These are phyloP conservation scores for Brachionichthys hirsutus DNA, from an alignment of 2,113 vertebrate species.

Conservation along the genomic window DNA sequence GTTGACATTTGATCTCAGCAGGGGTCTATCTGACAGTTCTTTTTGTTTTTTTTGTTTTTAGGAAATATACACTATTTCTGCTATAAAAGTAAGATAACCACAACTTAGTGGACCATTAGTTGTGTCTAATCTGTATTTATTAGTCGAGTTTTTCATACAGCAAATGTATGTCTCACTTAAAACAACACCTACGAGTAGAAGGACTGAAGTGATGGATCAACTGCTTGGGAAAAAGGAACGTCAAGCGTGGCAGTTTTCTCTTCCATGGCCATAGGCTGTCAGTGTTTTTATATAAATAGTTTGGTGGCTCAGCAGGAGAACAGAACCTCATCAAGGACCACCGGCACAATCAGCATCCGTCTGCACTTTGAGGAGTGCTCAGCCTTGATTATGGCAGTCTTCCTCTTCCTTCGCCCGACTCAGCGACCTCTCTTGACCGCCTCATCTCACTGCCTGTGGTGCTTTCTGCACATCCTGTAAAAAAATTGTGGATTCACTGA, in stretches of 20 bases:
- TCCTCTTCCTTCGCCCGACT: slow-evolving; percentile 2
- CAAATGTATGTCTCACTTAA: background rate
- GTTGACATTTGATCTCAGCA: slow-evolving; percentile 50
- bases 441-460: slow-evolving; percentile 20
- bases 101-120: too few species aligned
- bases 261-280: slow-evolving; percentile 49
- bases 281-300: slow-evolving; percentile 60
- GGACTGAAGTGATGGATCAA: slow-evolving; percentile 6
- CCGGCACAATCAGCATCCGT: slow-evolving; percentile 61
- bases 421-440: slow-evolving; percentile 2
- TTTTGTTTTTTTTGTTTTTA: too few species aligned
- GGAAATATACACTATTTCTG: background rate
- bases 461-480: slow-evolving; percentile 50
- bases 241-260: slow-evolving; percentile 54
- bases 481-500: slow-evolving; percentile 33
- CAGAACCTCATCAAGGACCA: slow-evolving; percentile 70
- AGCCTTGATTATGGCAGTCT: slow-evolving; percentile 61
- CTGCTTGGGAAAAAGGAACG: slow-evolving; percentile 20
- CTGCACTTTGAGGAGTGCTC: slow-evolving; percentile 53
- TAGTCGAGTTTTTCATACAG: background rate
- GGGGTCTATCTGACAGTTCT: slow-evolving; percentile 5
- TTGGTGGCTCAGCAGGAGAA: slow-evolving; percentile 68
- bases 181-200: background rate
- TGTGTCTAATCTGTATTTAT: too few species aligned
- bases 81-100: too few species aligned